Evolutionary conservation across 2,888 invertebrate genomes (phyloP), one percentile per base, ranked within the genome.

Genomic region (Eupsilia transversa): DNA sequence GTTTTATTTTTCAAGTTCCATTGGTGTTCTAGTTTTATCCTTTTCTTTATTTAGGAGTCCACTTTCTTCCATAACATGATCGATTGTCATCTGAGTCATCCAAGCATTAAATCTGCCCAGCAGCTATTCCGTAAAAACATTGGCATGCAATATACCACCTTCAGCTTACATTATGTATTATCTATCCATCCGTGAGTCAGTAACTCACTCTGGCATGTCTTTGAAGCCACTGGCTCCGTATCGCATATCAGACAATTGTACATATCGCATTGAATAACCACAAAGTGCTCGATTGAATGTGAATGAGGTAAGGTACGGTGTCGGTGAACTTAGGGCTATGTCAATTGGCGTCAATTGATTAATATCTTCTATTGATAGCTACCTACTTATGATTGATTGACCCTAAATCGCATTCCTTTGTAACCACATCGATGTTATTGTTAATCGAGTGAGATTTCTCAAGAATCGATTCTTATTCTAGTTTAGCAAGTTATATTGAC

Each of bases 321-420:
- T 89, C 88, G 82, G 80, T 88, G 89, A 89, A 89, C 91, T 82
- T 83, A 84, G 87, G 84, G 87, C 86, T 71, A 74, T 82, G 87
- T 89, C 89, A 88, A 91, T 91, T 89, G 90, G 79, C 85, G 87
- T 87, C 88, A 90, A 90, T 89, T 76, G 79, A 86, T 87, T 74
- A 64, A 82, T 84, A 78, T 84, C 75, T 75, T 33, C 75, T 69
- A 79, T 72, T 79, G 68, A 86, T 81, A 68, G 72, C 63, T 57
- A 61, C 59, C 63, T 57, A 61, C 59, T 72, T 84, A 80, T 88
- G 84, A 88, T 86, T 83, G 80, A 80, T 85, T 80, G 82, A 77
- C 59, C 63, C 71, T 78, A 83, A 77, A 70, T 72, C 65, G 70
- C 72, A 77, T 82, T 86, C 77, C 64, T 67, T 71, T 72, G 27